Conservation (phyloP, 2,113 vertebrate species). For the Rhinolophus sinicus region DNA sequence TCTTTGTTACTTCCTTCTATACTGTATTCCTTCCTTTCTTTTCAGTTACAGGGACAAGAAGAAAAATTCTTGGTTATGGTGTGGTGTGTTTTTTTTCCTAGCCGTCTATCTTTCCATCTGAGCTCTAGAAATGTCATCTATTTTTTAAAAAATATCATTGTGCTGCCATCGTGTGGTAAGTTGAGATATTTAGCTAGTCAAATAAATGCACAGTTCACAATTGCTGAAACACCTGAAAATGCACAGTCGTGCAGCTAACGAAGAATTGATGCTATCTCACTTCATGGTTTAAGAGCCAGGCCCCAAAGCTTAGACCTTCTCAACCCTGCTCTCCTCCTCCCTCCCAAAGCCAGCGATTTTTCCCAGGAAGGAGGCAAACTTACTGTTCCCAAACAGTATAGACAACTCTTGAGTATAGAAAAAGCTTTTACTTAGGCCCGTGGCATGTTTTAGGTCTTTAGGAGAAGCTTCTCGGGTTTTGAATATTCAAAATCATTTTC, state of each 20-base stretch:
- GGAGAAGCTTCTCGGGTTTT: background rate
- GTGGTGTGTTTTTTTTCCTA: background rate
- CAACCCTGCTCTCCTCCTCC: background rate
- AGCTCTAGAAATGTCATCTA: background rate
- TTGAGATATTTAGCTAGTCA: background rate
- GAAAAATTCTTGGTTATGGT: background rate
- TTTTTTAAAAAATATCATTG: slow-evolving; percentile 55
- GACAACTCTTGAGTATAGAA: background rate
- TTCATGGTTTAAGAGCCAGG: background rate
- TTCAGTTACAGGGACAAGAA: background rate
- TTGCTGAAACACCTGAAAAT: background rate
- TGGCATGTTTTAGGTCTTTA: background rate
- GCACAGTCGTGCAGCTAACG: too few relatives aligned
- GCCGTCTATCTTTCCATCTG: background rate
- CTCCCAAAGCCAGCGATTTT: background rate
- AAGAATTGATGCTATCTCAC: background rate
- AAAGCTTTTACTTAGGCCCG: background rate
- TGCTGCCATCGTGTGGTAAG: slow-evolving; percentile 83
- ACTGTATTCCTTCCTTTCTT: background rate
- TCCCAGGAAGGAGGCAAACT: background rate
- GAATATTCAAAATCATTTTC: background rate
- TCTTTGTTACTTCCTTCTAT: background rate
- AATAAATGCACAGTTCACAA: background rate
- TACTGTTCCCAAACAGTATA: background rate
- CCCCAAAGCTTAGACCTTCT: background rate